A percentile compares a stretch with the other conserved stretches of the same genome.
These are phyloP conservation scores for Marmota monax DNA, from an alignment of 2,113 vertebrate genomes.

Conservation along the genomic window DNA sequence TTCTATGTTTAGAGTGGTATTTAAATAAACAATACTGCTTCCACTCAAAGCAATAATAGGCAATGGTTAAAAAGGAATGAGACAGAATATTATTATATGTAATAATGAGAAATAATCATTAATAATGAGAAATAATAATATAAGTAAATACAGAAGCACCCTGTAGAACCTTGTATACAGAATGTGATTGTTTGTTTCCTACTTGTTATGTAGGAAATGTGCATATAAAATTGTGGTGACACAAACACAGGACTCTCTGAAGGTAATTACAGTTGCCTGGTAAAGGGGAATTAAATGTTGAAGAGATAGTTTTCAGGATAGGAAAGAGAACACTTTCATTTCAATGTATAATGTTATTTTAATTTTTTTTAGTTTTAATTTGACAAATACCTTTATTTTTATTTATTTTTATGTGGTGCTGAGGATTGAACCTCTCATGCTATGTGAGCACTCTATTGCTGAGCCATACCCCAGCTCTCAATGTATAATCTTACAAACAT, in stretches of 20 bases:
- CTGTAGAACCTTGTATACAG: background rate
- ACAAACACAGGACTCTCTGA: background rate
- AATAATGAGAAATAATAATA: background rate
- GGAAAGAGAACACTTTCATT: background rate
- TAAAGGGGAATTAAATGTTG: background rate
- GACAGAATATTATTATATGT: background rate
- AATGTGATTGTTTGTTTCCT: background rate
- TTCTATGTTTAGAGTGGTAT: background rate
- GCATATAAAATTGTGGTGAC: background rate
- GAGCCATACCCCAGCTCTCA: too few species aligned
- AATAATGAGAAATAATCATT: background rate
- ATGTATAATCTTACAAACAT: background rate
- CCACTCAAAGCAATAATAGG: background rate
- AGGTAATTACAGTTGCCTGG: background rate
- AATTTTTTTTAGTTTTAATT: too few species aligned
- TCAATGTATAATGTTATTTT: background rate
- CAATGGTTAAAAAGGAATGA: background rate
- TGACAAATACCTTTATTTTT: too few species aligned
- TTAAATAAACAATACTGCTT: slow-evolving; percentile 19
- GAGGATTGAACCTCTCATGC: too few species aligned
- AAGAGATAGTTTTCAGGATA: background rate
- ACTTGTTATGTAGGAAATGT: background rate
- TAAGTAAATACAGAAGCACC: background rate
- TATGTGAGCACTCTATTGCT: too few species aligned
- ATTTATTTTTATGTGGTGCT: too few species aligned